phyloP scores from a whole-genome alignment of 2,113 vertebrate genomes.

The Fregata magnificens region DNA sequence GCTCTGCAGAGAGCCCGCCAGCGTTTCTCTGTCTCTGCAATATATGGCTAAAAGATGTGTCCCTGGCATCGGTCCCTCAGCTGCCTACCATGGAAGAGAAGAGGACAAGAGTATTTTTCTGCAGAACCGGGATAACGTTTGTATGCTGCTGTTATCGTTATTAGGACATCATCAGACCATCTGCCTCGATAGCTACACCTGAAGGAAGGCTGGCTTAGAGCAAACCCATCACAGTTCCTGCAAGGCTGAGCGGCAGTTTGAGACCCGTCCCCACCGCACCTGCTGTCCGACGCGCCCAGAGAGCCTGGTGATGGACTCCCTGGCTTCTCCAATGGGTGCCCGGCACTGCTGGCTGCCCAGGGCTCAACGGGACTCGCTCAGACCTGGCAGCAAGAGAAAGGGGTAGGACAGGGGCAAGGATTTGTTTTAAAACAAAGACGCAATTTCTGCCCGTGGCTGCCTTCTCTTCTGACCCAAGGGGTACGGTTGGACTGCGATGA shows the following conservation, averaged over 20 bases:
- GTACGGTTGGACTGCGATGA: rapidly evolving
- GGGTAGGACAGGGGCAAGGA: neutral
- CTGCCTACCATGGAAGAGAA: neutral
- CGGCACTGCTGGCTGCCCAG: neutral
- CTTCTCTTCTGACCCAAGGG: neutral
- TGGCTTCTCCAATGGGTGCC: rapidly evolving
- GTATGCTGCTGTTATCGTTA: rapidly evolving
- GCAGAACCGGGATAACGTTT: rapidly evolving
- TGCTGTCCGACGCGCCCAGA: neutral
- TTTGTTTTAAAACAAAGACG: neutral
- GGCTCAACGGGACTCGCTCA: neutral
- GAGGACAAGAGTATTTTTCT: neutral
- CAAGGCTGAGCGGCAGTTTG: neutral
- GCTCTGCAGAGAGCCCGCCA: neutral
- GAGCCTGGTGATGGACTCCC: neutral
- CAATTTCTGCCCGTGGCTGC: rapidly evolving
- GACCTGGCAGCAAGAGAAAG: neutral
- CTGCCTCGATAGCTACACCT: neutral
- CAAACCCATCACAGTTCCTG: rapidly evolving
- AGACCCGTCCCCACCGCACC: rapidly evolving
- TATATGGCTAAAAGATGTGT: neutral
- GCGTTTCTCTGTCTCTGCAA: neutral
- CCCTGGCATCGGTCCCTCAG: neutral
- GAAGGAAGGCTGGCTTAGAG: rapidly evolving
- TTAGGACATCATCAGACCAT: too few species aligned